phyloP scores from a whole-genome alignment of 37 sponge, comb jelly and placozoan species.

The Theonella swinhoei region DNA sequence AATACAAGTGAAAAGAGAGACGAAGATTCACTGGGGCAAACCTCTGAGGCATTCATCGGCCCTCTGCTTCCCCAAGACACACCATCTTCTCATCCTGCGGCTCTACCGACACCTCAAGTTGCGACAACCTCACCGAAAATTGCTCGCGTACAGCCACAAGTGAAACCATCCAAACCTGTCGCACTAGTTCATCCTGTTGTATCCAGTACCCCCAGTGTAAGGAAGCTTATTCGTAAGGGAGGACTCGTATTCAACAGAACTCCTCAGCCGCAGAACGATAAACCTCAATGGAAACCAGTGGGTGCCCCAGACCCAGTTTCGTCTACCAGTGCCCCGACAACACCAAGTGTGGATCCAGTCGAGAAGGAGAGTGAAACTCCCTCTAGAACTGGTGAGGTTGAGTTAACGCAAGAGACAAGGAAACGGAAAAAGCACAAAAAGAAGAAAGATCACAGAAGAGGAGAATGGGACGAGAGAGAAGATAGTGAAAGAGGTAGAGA shows the following conservation, averaged over 20 bases:
- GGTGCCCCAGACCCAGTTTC: neutral
- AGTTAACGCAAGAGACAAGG: neutral
- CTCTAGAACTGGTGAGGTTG: neutral
- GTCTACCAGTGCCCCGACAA: neutral
- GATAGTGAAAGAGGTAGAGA: neutral
- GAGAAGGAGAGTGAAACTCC: neutral
- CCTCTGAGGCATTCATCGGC: neutral
- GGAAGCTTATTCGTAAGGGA: too few relatives aligned
- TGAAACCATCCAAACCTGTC: conserved; percentile 55
- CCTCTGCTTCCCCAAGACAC: neutral
- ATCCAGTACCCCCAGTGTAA: neutral
- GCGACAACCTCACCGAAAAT: conserved; percentile 23
- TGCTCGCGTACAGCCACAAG: conserved; percentile 51
- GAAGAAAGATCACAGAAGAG: neutral
- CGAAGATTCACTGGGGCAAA: neutral
- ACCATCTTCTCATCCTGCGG: neutral
- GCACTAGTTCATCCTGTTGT: conserved; percentile 51
- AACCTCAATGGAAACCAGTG: conserved; percentile 7
- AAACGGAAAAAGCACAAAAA: neutral
- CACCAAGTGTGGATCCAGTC: neutral
- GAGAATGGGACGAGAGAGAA: conserved; percentile 4
- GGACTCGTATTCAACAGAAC: too few relatives aligned
- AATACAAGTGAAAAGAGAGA: neutral
- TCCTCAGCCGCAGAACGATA: conserved; percentile 3
- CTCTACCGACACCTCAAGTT: neutral